A percentile compares a stretch with the other conserved stretches of the same genome.
These are phyloP conservation scores for Phengaris alcon DNA, from an alignment of 2,888 invertebrate species.

Conservation along the genomic window DNA sequence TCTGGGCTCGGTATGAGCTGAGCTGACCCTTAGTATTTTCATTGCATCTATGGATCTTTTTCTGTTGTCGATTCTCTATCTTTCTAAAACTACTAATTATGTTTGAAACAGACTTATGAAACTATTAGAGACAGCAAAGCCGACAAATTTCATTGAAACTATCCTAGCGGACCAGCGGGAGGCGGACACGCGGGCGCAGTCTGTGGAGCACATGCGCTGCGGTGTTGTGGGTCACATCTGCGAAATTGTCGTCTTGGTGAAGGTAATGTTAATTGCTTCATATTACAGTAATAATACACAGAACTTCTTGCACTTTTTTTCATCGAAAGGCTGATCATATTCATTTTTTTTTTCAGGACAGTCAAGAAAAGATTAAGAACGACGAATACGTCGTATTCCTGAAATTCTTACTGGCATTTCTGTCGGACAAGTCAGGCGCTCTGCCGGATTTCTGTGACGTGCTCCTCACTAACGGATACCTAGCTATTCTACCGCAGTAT, in stretches of 20 bases:
- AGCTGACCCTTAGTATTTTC: too few relatives aligned
- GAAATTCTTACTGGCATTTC: constrained; percentile 56
- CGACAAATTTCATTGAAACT: constrained; percentile 56
- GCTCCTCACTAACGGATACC: constrained; percentile 59
- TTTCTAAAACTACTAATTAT: too few relatives aligned
- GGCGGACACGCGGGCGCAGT: constrained; percentile 48
- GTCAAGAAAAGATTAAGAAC: constrained; percentile 54
- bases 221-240: constrained; percentile 49
- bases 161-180: constrained; percentile 62
- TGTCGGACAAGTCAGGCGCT: constrained; percentile 49
- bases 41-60: not conserved
- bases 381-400: constrained; percentile 64
- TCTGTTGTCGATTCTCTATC: not conserved
- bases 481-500: constrained; percentile 59
- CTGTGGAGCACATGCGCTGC: constrained; percentile 48
- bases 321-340: not conserved
- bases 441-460: constrained; percentile 60
- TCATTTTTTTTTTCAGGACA: constrained; percentile 49
- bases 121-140: constrained; percentile 45
- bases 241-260: constrained; percentile 59
- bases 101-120: constrained; percentile 49
- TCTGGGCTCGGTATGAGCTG: too few relatives aligned
- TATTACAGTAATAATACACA: too few relatives aligned
- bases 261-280: constrained; percentile 43
- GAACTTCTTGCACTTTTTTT: too few relatives aligned